Evolutionary conservation across 2,113 vertebrate species (phyloP).

Genomic region (Micronisus gabar): DNA sequence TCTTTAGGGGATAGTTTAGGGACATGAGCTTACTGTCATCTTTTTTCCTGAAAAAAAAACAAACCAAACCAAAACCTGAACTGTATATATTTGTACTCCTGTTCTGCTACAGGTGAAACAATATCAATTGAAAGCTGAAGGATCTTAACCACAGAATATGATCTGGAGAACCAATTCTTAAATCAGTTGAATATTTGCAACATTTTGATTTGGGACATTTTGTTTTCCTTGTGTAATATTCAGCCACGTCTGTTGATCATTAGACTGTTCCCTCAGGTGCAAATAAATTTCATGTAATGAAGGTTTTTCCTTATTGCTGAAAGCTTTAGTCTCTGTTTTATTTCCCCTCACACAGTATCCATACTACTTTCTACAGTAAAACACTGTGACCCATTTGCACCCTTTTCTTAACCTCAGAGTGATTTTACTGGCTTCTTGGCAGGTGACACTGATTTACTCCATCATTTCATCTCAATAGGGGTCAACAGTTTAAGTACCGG

Average conservation of each 20-base stretch:
- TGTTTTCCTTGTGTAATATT: not conserved
- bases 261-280: not conserved
- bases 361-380: not conserved
- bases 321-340: not conserved
- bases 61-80: not conserved
- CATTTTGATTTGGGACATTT: not conserved
- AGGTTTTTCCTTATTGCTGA: not conserved
- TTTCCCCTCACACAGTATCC: not conserved
- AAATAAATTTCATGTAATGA: not conserved
- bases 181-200: not conserved
- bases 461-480: not conserved
- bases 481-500: not conserved
- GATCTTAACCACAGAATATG: not conserved
- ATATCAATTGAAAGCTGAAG: not conserved
- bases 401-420: not conserved
- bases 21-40: too few species aligned
- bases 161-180: not conserved
- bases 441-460: not conserved
- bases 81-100: not conserved
- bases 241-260: not conserved
- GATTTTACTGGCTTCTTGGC: not conserved
- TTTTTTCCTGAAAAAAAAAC: too few species aligned
- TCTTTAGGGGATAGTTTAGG: too few species aligned
- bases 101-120: not conserved
- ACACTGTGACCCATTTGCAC: not conserved